Evolutionary conservation across 1,140 invertebrate species (phyloP).

Genomic region (Anastrepha obliqua): DNA sequence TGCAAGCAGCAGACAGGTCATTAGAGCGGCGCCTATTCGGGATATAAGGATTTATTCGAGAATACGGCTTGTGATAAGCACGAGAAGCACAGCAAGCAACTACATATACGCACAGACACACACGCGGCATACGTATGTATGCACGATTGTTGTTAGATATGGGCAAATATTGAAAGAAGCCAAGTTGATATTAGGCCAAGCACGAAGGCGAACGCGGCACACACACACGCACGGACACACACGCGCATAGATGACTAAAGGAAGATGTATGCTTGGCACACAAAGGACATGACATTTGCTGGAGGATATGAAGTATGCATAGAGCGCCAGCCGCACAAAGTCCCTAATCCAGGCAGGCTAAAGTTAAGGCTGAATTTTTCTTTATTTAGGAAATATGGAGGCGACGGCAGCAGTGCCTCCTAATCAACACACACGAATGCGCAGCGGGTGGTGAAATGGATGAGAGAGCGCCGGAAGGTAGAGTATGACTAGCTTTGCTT

Average conservation of each 20-base stretch:
- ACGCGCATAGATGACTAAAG: background rate
- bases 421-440: slow-evolving; percentile 49
- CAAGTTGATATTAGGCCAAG: slow-evolving; percentile 48
- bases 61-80: background rate
- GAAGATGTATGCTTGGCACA: background rate
- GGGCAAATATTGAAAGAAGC: slow-evolving; percentile 42
- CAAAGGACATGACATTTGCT: slow-evolving; percentile 34
- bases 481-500: background rate
- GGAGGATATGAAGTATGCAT: slow-evolving; percentile 33
- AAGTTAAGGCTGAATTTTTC: slow-evolving; percentile 41
- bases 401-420: background rate
- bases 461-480: background rate
- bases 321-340: background rate
- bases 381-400: background rate
- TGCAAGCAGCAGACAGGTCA: slow-evolving; percentile 34
- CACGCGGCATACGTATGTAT: background rate
- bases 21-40: slow-evolving; percentile 40
- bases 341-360: slow-evolving; percentile 38
- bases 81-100: background rate
- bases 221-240: background rate
- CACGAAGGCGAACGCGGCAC: background rate
- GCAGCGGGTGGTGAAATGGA: background rate
- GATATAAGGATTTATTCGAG: background rate
- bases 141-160: background rate
- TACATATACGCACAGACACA: background rate